phyloP scores from a whole-genome alignment of 2,888 invertebrate genomes.

The Lordiphosa fenestrarum region DNA sequence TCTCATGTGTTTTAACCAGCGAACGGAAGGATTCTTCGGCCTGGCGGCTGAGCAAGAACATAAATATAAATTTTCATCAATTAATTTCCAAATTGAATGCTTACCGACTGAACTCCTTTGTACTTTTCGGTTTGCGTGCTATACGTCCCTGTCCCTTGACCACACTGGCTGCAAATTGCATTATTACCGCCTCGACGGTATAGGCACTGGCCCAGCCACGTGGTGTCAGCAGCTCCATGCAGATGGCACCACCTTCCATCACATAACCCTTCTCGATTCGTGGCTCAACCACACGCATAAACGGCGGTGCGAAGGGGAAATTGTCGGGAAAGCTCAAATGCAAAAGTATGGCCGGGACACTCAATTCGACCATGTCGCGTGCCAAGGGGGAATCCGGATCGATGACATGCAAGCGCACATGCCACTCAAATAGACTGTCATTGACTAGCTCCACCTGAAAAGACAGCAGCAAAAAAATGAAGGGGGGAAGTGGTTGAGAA shows the following conservation, averaged over 20 bases:
- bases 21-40: slow-evolving; percentile 95
- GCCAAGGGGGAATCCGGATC: slow-evolving; percentile 92
- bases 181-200: slow-evolving; percentile 89
- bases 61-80: not conserved
- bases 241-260: slow-evolving; percentile 94
- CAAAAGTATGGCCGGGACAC: slow-evolving; percentile 87
- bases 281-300: slow-evolving; percentile 90
- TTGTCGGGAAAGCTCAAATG: slow-evolving; percentile 93
- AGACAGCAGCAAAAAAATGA: too few species aligned
- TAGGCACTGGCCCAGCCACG: slow-evolving; percentile 87
- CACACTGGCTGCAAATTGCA: slow-evolving; percentile 93
- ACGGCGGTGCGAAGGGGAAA: slow-evolving; percentile 94
- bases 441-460: slow-evolving; percentile 88
- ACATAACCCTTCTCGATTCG: slow-evolving; percentile 92
- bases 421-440: slow-evolving; percentile 94
- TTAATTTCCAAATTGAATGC: slow-evolving; percentile 1
- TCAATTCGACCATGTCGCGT: slow-evolving; percentile 89
- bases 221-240: slow-evolving; percentile 93
- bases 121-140: slow-evolving; percentile 88
- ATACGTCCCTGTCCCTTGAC: slow-evolving; percentile 93
- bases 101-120: slow-evolving; percentile 87
- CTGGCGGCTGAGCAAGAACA: slow-evolving; percentile 82
- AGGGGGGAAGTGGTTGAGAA: not conserved
- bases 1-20: slow-evolving; percentile 93
- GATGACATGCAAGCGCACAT: slow-evolving; percentile 89